A percentile compares a stretch with the other conserved stretches of the same genome.
These are phyloP conservation scores for Aspidiotus rigidus DNA, from an alignment of 2,888 invertebrate genomes.

Conservation along the genomic window DNA sequence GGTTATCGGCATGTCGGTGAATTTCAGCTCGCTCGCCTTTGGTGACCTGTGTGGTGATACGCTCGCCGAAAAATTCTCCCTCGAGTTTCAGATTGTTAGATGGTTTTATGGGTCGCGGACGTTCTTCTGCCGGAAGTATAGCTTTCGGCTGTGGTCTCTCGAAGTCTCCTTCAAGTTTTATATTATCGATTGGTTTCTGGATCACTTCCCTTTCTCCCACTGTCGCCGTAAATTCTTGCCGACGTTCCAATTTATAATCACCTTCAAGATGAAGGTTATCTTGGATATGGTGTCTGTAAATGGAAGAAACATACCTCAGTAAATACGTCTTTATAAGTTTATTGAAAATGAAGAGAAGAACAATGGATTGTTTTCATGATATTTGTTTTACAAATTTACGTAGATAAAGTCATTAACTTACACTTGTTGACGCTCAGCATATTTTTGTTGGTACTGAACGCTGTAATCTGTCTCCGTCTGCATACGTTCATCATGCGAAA, in stretches of 20 bases:
- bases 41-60: conserved; percentile 43
- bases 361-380: too few relatives aligned
- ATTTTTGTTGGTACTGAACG: conserved; percentile 57
- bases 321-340: neutral
- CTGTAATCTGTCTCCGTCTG: conserved; percentile 52
- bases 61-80: conserved; percentile 47
- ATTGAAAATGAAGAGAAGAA: neutral
- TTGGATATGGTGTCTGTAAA: conserved; percentile 43
- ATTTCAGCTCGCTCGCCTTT: conserved; percentile 57
- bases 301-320: neutral
- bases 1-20: conserved; percentile 55
- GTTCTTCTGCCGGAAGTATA: conserved; percentile 45
- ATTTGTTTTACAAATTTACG: neutral
- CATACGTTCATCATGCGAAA: conserved; percentile 41
- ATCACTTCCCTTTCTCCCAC: conserved; percentile 39
- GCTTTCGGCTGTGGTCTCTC: conserved; percentile 47
- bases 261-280: conserved; percentile 66
- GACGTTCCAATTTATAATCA: conserved; percentile 49
- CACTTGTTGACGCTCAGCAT: conserved; percentile 52
- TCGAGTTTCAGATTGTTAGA: conserved; percentile 45
- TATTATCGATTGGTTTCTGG: conserved; percentile 41
- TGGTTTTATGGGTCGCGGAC: conserved; percentile 43
- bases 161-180: conserved; percentile 47
- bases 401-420: conserved; percentile 41
- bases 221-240: conserved; percentile 46